Evolutionary conservation across 2,797 vertebrate genomes (phyloP).

Genomic region (Valencia hispanica): DNA sequence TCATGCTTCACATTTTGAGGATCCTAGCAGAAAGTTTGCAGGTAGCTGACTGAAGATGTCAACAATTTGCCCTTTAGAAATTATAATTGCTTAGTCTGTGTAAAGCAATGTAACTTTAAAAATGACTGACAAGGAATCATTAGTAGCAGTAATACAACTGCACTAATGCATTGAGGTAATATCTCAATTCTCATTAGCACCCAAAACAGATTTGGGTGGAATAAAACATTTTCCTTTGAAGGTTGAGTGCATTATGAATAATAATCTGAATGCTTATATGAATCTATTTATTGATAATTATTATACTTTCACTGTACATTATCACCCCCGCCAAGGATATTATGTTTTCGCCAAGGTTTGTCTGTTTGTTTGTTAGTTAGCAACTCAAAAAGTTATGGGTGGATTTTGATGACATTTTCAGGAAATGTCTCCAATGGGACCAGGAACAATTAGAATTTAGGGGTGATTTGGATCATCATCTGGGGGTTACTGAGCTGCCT

Average conservation of each 20-base stretch:
- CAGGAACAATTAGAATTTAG: too few relatives aligned
- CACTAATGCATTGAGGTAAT: neutral
- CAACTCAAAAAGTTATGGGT: too few relatives aligned
- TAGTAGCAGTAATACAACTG: slow-evolving; percentile 20
- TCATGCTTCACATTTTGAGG: slow-evolving; percentile 37
- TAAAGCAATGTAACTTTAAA: slow-evolving; percentile 25
- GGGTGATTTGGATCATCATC: too few relatives aligned
- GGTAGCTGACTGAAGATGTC: slow-evolving; percentile 24
- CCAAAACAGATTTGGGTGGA: neutral
- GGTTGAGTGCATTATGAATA: neutral
- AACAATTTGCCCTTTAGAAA: slow-evolving; percentile 23
- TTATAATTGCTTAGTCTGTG: slow-evolving; percentile 30
- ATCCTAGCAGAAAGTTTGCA: slow-evolving; percentile 21
- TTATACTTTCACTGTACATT: neutral
- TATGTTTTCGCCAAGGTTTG: too few relatives aligned
- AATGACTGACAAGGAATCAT: slow-evolving; percentile 32
- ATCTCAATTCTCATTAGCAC: neutral
- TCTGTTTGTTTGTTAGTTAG: too few relatives aligned
- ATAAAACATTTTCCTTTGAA: neutral
- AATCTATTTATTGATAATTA: neutral
- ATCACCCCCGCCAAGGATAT: too few relatives aligned
- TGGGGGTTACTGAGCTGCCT: too few relatives aligned
- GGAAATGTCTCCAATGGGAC: too few relatives aligned
- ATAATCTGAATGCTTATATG: neutral
- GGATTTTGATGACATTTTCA: too few relatives aligned